These are phyloP conservation scores for Pentalonia nigronervosa DNA, from an alignment of 1,140 invertebrate species.

Conservation along the genomic window DNA sequence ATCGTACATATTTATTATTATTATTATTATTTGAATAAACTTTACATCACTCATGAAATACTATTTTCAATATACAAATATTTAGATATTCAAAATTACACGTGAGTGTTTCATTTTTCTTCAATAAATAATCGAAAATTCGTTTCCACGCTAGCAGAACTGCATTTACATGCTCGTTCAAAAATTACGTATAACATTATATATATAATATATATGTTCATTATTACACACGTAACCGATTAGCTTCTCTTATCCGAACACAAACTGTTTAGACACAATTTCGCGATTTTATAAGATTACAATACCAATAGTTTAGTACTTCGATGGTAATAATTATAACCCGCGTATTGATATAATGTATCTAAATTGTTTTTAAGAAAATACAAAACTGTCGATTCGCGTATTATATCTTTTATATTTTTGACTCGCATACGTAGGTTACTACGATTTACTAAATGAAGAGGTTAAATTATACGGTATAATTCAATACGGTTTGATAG, in stretches of 20 bases:
- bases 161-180: not conserved
- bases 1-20: not conserved
- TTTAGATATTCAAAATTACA: not conserved
- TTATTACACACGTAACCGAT: not conserved
- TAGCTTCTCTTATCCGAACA: not conserved
- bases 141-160: not conserved
- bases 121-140: not conserved
- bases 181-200: too few species aligned
- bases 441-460: not conserved
- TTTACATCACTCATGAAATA: not conserved
- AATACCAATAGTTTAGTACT: too few species aligned
- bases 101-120: not conserved
- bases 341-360: too few species aligned
- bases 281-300: not conserved
- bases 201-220: too few species aligned
- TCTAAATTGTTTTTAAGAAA: not conserved
- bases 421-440: not conserved
- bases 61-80: not conserved
- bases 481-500: not conserved
- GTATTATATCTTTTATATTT: not conserved
- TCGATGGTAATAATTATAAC: too few species aligned
- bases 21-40: not conserved
- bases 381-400: too few species aligned
- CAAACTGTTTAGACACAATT: not conserved
- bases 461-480: not conserved